Evolutionary conservation across 2,113 vertebrate genomes (phyloP).

Genomic region (Ursus arctos): DNA sequence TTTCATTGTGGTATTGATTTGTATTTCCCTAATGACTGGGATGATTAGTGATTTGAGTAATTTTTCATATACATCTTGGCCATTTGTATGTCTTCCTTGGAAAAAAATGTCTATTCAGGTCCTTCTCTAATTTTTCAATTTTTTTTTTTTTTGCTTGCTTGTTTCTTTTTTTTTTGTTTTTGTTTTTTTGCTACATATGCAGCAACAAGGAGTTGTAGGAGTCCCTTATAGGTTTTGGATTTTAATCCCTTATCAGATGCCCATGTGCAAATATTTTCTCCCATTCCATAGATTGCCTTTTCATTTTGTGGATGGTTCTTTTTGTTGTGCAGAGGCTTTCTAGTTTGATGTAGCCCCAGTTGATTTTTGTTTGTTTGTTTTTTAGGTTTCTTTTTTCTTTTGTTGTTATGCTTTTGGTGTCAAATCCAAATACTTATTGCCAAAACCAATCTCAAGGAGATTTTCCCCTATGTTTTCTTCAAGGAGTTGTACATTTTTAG

Average conservation of each 20-base stretch:
- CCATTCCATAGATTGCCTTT: not conserved
- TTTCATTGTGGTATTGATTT: not conserved
- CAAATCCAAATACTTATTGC: not conserved
- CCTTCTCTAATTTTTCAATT: too few species aligned
- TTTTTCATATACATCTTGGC: not conserved
- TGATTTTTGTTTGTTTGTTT: not conserved
- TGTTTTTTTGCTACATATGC: not conserved
- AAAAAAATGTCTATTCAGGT: not conserved
- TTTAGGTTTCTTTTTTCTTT: not conserved
- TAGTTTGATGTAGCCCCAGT: not conserved
- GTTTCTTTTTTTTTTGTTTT: not conserved
- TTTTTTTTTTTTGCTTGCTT: not conserved
- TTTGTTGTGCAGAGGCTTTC: not conserved
- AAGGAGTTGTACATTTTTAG: not conserved
- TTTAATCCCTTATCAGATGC: not conserved
- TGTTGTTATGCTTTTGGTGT: not conserved
- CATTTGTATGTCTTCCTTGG: not conserved
- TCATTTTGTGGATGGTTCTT: not conserved
- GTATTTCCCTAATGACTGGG: not conserved
- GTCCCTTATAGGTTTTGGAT: not conserved
- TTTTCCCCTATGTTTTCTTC: not conserved
- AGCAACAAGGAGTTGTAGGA: not conserved
- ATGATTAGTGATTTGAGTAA: not conserved
- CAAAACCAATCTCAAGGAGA: not conserved
- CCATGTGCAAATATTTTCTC: not conserved